phyloP scores from a whole-genome alignment of 2,888 invertebrate genomes.

The Teinopalpus imperialis region DNA sequence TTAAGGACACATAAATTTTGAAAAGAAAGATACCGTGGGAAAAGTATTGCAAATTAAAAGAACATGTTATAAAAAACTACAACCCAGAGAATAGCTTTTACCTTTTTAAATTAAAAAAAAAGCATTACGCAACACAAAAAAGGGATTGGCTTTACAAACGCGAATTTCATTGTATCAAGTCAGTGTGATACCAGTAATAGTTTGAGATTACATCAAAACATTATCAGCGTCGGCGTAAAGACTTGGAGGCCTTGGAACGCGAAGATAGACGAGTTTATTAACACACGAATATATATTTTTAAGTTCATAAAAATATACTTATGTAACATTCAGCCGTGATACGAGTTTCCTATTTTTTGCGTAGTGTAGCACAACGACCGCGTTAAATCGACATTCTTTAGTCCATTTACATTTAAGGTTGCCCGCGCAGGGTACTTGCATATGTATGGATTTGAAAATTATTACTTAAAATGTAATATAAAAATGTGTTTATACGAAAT shows the following conservation, averaged over 20 bases:
- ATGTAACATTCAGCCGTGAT: constrained; percentile 17
- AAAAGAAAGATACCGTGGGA: no score
- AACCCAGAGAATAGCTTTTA: no score
- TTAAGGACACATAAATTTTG: no score
- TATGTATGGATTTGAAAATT: no score
- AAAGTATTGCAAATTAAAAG: no score
- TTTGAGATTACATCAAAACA: neutral
- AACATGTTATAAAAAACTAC: no score
- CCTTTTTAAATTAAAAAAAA: no score
- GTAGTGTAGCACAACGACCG: constrained; percentile 21
- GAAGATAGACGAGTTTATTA: constrained; percentile 16
- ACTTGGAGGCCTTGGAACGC: constrained; percentile 9
- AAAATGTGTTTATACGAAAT: no score
- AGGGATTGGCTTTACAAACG: neutral
- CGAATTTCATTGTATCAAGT: neutral
- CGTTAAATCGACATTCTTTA: constrained; percentile 7
- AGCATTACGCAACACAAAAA: no score
- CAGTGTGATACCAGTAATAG: no score
- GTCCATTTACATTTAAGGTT: constrained; percentile 14
- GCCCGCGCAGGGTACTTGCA: neutral
- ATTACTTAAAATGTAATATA: no score
- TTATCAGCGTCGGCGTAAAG: neutral
- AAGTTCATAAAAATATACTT: constrained; percentile 20
- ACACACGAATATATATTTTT: constrained; percentile 8
- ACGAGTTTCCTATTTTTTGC: constrained; percentile 24